Evolutionary conservation across 2,888 invertebrate species (phyloP).

Genomic region (Lithosia quadra): DNA sequence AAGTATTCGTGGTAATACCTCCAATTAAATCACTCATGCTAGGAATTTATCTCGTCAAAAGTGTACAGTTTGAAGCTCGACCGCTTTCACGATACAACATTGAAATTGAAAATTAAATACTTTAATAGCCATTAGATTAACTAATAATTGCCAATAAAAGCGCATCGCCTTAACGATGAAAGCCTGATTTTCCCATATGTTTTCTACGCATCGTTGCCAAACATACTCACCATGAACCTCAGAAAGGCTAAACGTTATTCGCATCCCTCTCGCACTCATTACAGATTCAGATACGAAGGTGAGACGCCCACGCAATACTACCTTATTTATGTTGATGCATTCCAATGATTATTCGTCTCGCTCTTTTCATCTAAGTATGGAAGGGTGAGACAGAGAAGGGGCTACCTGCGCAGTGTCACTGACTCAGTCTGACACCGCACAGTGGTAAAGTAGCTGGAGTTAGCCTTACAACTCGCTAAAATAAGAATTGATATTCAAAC

Average conservation of each 20-base stretch:
- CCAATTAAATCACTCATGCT: too few species aligned
- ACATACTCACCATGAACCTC: constrained; percentile 73
- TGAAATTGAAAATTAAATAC: neutral
- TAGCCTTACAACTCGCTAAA: constrained; percentile 45
- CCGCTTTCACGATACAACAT: too few species aligned
- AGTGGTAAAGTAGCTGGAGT: constrained; percentile 63
- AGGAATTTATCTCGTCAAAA: neutral
- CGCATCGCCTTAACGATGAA: constrained; percentile 74
- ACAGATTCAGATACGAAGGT: constrained; percentile 53
- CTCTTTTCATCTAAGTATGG: constrained; percentile 50
- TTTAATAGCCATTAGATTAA: neutral
- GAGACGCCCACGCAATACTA: constrained; percentile 70
- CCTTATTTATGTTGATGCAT: constrained; percentile 73
- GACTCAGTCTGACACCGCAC: constrained; percentile 77
- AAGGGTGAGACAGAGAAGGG: constrained; percentile 66
- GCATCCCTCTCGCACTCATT: constrained; percentile 59
- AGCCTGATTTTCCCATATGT: constrained; percentile 80
- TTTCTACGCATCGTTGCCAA: constrained; percentile 74
- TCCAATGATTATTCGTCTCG: constrained; percentile 70
- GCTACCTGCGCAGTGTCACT: constrained; percentile 81
- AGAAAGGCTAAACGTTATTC: constrained; percentile 62
- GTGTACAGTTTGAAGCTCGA: neutral
- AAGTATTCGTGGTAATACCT: too few species aligned
- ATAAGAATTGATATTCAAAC: constrained; percentile 46
- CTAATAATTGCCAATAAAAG: neutral